phyloP scores from a whole-genome alignment of 1,140 invertebrate species.

The Drosophila cardini region DNA sequence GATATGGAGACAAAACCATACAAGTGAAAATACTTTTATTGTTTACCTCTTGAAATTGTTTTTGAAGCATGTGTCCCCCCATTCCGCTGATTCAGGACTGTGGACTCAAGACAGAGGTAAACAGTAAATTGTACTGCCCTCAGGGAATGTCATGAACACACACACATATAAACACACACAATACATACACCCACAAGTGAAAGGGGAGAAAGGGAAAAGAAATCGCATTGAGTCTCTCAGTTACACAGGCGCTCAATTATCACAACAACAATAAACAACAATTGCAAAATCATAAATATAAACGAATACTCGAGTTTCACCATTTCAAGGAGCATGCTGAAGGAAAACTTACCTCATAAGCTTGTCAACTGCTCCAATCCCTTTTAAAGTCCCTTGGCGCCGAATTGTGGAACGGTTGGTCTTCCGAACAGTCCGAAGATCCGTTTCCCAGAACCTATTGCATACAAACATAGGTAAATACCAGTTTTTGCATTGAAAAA shows the following conservation, averaged over 20 bases:
- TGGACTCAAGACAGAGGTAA: constrained; percentile 23
- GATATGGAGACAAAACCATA: constrained; percentile 1
- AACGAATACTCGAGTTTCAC: constrained; percentile 44
- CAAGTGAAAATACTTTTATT: constrained; percentile 69
- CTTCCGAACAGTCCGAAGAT: constrained; percentile 90
- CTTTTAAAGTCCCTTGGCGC: constrained; percentile 45
- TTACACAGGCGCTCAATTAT: constrained; percentile 59
- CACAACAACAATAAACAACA: constrained; percentile 62
- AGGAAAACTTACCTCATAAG: constrained; percentile 66
- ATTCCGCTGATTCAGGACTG: not conserved
- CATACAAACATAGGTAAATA: not conserved
- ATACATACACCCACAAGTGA: not conserved
- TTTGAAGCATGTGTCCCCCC: constrained; percentile 19
- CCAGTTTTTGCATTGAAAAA: too few relatives aligned
- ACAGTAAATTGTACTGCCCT: constrained; percentile 67
- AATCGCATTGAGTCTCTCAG: constrained; percentile 1
- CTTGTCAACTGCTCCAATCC: constrained; percentile 57
- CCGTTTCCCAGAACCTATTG: constrained; percentile 89
- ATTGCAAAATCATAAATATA: constrained; percentile 67
- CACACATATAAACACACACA: constrained; percentile 15
- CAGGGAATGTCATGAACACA: constrained; percentile 42
- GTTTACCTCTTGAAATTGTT: constrained; percentile 76
- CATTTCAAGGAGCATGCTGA: not conserved
- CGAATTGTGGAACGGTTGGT: constrained; percentile 86
- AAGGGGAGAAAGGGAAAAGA: not conserved